Conservation (phyloP, 2,888 invertebrate genomes). For the Sarcophaga rosellei region DNA sequence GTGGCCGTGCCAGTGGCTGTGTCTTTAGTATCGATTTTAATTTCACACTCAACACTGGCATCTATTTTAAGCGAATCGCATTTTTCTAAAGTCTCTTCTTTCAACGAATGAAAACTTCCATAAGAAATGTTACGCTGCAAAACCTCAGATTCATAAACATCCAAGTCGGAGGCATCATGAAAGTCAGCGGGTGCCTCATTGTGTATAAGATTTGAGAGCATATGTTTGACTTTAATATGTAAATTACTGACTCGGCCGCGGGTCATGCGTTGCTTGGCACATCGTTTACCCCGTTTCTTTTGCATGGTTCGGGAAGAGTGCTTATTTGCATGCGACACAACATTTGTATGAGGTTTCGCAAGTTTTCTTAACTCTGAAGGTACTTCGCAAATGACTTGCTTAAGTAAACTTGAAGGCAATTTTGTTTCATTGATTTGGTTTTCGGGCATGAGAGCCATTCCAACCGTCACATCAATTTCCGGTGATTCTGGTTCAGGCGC, state of each 20-base stretch:
- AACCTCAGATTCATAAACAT: conserved; percentile 65
- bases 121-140: conserved; percentile 68
- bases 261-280: conserved; percentile 23
- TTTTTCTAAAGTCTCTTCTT: conserved; percentile 59
- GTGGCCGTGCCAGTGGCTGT: conserved; percentile 55
- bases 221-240: conserved; percentile 69
- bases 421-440: conserved; percentile 48
- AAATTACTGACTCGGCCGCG: conserved; percentile 29
- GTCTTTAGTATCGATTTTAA: conserved; percentile 55
- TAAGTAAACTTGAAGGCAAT: conserved; percentile 22
- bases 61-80: conserved; percentile 41
- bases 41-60: conserved; percentile 70
- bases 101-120: conserved; percentile 74
- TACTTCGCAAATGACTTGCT: conserved; percentile 71
- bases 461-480: conserved; percentile 58
- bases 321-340: not conserved
- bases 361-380: conserved; percentile 72
- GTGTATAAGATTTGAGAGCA: conserved; percentile 64
- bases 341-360: not conserved
- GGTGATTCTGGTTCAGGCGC: no score
- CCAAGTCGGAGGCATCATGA: conserved; percentile 57
- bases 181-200: not conserved
- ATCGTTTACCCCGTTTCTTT: conserved; percentile 20
- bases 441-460: conserved; percentile 67
- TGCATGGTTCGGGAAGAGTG: not conserved